Evolutionary conservation across 2,888 invertebrate genomes (phyloP), one percentile per base, ranked within the genome.

Genomic region (Polymixis flavicincta): DNA sequence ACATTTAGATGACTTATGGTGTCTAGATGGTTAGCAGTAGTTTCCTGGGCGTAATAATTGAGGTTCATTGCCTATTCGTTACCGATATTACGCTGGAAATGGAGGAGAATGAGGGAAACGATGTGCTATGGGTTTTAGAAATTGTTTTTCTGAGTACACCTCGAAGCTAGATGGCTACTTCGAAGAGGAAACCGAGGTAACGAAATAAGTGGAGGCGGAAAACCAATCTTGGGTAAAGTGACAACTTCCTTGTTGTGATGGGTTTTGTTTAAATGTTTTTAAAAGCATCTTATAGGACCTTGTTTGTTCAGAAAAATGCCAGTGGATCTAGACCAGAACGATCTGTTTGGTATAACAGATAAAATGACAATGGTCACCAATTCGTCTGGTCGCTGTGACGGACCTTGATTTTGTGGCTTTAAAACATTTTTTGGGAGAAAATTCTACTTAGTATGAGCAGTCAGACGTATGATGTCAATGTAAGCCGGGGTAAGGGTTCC

Each of bases 1-100:
- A 68, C 73, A 76, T 76, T 80, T 83, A 76, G 76, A 85, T 84
- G 86, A 81, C 67, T 85, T 86, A 84, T 78, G 76, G 83, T 72
- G 83, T 75, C 74, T 85, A 73, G 72, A 73, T 76, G 72, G 70
- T 74, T 59, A 55, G 45, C 57, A 32, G 74, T 48, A 57, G 85
- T 75, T 83, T 85, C 76, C 82, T 82, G 76, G 64, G 81, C 81
- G 81, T 76, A 60, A 72, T 84, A 85, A 83, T 82, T 82, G 78
- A 78, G 76, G 73, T 65, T 70, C 85, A 82, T 81, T 85, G 82
- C 55, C 71, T 85, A 76, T 85, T 81, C 59, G 66, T 76, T 71
- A 82, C 66, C 8, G 55, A 50, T 57, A 71, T 85, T 83, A 76
- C 54, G 37, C 59, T 81, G 32, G 52, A 73, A 76, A 67, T 67